These are phyloP conservation scores for Drosophila biarmipes DNA, from an alignment of 1,140 invertebrate genomes.

Conservation along the genomic window DNA sequence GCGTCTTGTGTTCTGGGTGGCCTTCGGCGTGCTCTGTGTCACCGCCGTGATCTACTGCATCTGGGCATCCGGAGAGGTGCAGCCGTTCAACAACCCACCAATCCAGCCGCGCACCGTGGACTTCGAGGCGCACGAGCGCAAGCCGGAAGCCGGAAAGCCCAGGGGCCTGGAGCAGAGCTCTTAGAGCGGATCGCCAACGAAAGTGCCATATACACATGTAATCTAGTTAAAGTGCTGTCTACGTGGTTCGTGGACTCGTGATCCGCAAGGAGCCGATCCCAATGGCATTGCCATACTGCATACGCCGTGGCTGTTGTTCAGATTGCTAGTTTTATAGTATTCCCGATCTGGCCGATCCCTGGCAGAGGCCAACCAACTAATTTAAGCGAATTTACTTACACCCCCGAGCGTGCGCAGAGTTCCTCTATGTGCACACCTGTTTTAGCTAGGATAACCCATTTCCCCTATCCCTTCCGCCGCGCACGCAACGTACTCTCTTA, in stretches of 20 bases:
- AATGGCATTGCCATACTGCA: constrained; percentile 21
- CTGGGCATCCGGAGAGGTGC: constrained; percentile 89
- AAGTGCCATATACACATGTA: constrained; percentile 70
- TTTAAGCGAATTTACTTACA: constrained; percentile 68
- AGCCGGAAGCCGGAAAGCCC: constrained; percentile 28
- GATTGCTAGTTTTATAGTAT: constrained; percentile 79
- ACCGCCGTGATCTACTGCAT: constrained; percentile 91
- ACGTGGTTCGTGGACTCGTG: constrained; percentile 5
- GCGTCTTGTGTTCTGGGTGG: constrained; percentile 93
- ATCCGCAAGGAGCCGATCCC: constrained; percentile 7
- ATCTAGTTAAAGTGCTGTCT: constrained; percentile 43
- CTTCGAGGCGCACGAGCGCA: constrained; percentile 67
- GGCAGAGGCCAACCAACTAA: constrained; percentile 45
- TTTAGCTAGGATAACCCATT: constrained; percentile 18
- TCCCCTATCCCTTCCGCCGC: neutral
- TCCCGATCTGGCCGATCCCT: constrained; percentile 54
- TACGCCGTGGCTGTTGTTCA: constrained; percentile 46
- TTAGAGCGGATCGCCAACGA: constrained; percentile 25
- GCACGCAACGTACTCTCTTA: constrained; percentile 71
- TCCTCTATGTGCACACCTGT: constrained; percentile 45
- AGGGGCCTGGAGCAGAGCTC: constrained; percentile 58
- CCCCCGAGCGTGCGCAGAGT: constrained; percentile 27
- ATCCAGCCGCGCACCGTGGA: constrained; percentile 48
- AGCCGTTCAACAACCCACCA: constrained; percentile 88
- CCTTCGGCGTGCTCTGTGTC: constrained; percentile 88